phyloP scores from a whole-genome alignment of 2,888 invertebrate species.

The Anorthoa munda region DNA sequence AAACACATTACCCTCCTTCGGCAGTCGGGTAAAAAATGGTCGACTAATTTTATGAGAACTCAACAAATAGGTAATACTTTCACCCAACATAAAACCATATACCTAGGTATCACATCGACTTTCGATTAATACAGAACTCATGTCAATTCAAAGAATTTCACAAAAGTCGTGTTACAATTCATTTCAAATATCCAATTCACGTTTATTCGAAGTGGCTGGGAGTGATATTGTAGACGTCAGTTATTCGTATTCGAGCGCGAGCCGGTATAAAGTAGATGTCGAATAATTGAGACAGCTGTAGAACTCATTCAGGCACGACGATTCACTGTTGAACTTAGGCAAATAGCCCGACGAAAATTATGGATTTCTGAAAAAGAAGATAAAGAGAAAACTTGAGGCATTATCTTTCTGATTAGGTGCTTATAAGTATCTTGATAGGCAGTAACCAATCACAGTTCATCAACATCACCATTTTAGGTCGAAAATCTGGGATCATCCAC shows the following conservation, averaged over 20 bases:
- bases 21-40: no score
- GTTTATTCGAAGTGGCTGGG: constrained; percentile 20
- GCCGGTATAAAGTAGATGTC: constrained; percentile 5
- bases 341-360: not conserved
- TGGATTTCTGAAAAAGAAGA: not conserved
- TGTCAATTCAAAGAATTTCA: constrained; percentile 7
- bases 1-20: no score
- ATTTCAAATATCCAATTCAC: constrained; percentile 6
- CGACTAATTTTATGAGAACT: not conserved
- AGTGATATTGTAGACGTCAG: constrained; percentile 16
- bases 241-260: not conserved
- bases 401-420: no score
- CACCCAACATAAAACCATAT: no score
- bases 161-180: not conserved
- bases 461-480: not conserved
- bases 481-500: not conserved
- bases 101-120: no score
- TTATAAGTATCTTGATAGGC: no score
- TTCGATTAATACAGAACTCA: not conserved
- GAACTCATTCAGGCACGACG: constrained; percentile 11
- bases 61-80: constrained; percentile 1
- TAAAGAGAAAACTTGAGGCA: no score
- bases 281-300: constrained; percentile 22
- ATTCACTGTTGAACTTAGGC: constrained; percentile 6
- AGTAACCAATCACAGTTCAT: not conserved